Conservation (phyloP, 2,113 vertebrate genomes). For the Nibea coibor region DNA sequence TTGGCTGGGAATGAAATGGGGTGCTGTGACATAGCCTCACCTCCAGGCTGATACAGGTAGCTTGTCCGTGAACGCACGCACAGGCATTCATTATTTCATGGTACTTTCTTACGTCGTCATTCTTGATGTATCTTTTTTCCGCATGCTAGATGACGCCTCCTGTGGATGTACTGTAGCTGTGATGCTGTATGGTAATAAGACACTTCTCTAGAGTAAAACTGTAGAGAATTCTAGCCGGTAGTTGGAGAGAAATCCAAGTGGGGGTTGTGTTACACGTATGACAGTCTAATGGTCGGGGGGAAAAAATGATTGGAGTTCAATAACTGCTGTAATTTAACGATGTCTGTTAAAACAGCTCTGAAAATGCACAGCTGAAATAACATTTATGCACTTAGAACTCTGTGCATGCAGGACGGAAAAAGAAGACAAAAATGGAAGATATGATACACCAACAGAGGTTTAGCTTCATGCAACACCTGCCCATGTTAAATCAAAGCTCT, state of each 20-base stretch:
- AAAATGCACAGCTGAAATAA: conserved; percentile 27
- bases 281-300: conserved; percentile 10
- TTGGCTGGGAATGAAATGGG: conserved; percentile 28
- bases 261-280: conserved; percentile 42
- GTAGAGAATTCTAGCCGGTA: conserved; percentile 15
- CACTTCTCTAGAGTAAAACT: conserved; percentile 41
- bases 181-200: conserved; percentile 45
- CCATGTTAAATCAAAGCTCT: background rate
- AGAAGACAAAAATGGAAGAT: background rate
- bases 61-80: background rate
- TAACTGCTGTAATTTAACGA: conserved; percentile 1
- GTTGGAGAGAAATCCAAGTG: conserved; percentile 39
- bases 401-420: background rate
- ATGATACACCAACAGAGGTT: background rate
- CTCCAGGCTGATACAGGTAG: conserved; percentile 8
- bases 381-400: background rate
- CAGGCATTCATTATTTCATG: conserved; percentile 21
- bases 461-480: background rate
- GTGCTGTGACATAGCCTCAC: background rate
- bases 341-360: background rate
- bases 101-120: conserved; percentile 18
- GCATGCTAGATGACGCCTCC: conserved; percentile 23
- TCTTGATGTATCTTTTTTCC: conserved; percentile 16
- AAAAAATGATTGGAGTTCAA: background rate
- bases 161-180: conserved; percentile 26